These are phyloP conservation scores for Aptenodytes patagonicus DNA, from an alignment of 2,113 vertebrate genomes.

Conservation along the genomic window DNA sequence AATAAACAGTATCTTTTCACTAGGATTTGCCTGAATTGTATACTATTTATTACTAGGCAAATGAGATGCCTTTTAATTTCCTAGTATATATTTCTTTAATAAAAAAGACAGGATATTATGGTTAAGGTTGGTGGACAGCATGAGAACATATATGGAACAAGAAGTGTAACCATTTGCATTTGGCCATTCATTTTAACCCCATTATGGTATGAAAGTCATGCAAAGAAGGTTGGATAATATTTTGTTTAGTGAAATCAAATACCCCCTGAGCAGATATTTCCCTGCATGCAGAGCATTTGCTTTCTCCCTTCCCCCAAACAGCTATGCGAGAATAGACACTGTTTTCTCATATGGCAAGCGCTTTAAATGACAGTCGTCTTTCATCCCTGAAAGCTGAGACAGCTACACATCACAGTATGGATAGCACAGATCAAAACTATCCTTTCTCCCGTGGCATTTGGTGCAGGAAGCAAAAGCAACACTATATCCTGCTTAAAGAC, in stretches of 20 bases:
- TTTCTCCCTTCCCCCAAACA: neutral
- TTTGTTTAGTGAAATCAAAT: slow-evolving; percentile 50
- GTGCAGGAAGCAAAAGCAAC: slow-evolving; percentile 25
- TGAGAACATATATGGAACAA: neutral
- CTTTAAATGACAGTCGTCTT: neutral
- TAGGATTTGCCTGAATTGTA: neutral
- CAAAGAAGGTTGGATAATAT: slow-evolving; percentile 17
- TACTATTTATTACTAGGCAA: neutral
- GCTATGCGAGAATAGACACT: neutral
- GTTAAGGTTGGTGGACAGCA: neutral
- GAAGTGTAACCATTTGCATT: slow-evolving; percentile 7
- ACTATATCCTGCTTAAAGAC: neutral
- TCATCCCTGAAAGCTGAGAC: slow-evolving; percentile 22
- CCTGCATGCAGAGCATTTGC: slow-evolving; percentile 12
- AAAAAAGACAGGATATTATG: neutral
- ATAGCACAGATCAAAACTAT: neutral
- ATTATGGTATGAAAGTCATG: neutral
- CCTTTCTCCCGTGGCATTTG: neutral
- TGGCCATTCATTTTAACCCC: neutral
- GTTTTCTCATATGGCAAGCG: neutral
- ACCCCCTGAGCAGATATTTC: neutral
- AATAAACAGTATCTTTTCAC: neutral
- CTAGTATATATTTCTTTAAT: neutral
- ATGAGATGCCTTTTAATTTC: neutral
- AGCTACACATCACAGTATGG: neutral